Conservation (phyloP, 1,140 invertebrate genomes). For the Meteorus sp. region DNA sequence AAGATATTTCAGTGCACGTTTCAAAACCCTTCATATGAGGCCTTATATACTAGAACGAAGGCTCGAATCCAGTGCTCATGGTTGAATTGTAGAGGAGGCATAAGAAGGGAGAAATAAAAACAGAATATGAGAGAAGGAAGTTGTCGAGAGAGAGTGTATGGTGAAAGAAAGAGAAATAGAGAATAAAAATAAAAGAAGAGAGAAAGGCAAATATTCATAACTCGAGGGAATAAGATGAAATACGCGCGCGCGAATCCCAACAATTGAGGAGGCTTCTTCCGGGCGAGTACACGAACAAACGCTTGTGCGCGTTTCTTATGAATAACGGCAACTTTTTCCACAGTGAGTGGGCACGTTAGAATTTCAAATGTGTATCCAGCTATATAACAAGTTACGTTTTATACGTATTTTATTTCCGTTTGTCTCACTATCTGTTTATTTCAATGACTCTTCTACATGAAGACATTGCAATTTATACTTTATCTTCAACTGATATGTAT, state of each 20-base stretch:
- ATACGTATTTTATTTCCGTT: constrained; percentile 27
- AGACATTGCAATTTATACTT: too few relatives aligned
- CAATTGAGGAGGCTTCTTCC: constrained; percentile 12
- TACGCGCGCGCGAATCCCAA: neutral
- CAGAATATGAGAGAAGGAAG: neutral
- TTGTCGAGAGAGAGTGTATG: neutral
- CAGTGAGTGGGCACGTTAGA: constrained; percentile 36
- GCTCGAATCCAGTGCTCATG: too few relatives aligned
- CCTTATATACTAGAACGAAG: too few relatives aligned
- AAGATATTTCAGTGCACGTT: too few relatives aligned
- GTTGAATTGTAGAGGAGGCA: neutral
- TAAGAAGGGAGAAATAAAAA: neutral
- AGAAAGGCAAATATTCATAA: neutral
- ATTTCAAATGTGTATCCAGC: constrained; percentile 36
- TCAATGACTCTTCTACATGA: neutral
- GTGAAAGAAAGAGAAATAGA: too few relatives aligned
- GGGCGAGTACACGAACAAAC: constrained; percentile 12
- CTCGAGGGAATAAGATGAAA: constrained; percentile 10
- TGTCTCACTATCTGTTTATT: neutral
- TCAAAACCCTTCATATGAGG: too few relatives aligned
- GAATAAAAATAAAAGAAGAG: neutral
- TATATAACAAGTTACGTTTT: constrained; percentile 42
- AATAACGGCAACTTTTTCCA: constrained; percentile 33
- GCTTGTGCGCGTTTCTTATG: constrained; percentile 29
- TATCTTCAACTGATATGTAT: neutral